Conservation (phyloP, 2,797 vertebrate species). For the Myotis planiceps region DNA sequence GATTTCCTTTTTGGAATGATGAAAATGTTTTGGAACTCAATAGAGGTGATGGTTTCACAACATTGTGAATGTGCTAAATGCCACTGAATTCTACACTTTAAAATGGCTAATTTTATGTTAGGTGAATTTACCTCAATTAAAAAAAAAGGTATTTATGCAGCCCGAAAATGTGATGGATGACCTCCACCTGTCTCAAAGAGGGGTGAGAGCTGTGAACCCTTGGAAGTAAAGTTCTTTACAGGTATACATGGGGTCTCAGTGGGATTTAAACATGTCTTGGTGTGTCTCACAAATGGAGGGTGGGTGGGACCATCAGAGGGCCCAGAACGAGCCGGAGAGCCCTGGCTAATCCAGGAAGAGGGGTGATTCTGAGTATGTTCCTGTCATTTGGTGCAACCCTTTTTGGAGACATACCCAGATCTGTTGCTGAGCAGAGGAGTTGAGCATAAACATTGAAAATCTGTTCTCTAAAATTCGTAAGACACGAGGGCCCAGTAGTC, state of each 20-base stretch:
- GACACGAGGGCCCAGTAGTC: neutral
- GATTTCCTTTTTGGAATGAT: neutral
- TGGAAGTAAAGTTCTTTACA: neutral
- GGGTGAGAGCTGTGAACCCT: neutral
- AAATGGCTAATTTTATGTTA: neutral
- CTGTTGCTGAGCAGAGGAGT: neutral
- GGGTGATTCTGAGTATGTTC: neutral
- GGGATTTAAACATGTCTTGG: neutral
- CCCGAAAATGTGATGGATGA: neutral
- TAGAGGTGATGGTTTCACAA: neutral
- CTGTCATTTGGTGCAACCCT: neutral
- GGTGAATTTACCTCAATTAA: neutral
- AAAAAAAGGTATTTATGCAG: neutral
- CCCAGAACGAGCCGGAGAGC: neutral
- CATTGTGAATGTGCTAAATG: neutral
- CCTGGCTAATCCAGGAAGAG: neutral
- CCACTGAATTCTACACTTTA: neutral
- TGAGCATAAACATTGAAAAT: neutral
- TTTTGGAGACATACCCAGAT: neutral
- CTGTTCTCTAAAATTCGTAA: neutral
- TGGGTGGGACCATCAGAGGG: neutral
- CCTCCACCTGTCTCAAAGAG: neutral
- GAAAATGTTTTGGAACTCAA: neutral
- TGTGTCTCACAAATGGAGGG: neutral
- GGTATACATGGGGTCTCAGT: neutral